Evolutionary conservation across 2,113 vertebrate genomes (phyloP).

Genomic region (Ancistrus triradiatus): DNA sequence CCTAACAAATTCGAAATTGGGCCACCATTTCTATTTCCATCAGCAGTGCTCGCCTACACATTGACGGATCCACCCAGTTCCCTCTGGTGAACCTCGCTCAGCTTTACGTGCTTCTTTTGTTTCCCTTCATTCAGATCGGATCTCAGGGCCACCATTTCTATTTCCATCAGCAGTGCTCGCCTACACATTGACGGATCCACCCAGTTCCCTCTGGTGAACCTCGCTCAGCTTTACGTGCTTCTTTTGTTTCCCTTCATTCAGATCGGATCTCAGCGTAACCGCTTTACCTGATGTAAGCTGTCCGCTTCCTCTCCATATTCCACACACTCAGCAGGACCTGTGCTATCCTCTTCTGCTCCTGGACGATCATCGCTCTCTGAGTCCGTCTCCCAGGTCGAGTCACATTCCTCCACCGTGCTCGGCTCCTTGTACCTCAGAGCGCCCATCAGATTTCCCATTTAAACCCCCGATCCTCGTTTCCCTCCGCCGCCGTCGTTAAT

Average conservation of each 20-base stretch:
- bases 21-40: too few species aligned
- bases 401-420: conserved; percentile 75
- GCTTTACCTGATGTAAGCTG: conserved; percentile 57
- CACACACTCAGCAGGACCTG: conserved; percentile 54
- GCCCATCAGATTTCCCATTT: conserved; percentile 76
- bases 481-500: not conserved
- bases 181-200: not conserved
- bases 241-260: conserved; percentile 4
- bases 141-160: too few species aligned
- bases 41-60: not conserved
- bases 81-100: conserved; percentile 3
- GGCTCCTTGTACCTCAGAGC: conserved; percentile 74
- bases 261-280: not conserved
- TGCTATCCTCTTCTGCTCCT: conserved; percentile 56
- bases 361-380: conserved; percentile 66
- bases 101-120: conserved; percentile 2
- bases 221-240: not conserved
- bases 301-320: conserved; percentile 50
- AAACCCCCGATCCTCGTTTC: conserved; percentile 39
- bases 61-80: not conserved
- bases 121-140: not conserved
- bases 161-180: not conserved
- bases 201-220: conserved; percentile 6
- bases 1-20: too few species aligned
- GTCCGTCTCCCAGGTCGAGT: conserved; percentile 78